Conservation (phyloP, 2,797 vertebrate genomes). For the Squalus acanthias region DNA sequence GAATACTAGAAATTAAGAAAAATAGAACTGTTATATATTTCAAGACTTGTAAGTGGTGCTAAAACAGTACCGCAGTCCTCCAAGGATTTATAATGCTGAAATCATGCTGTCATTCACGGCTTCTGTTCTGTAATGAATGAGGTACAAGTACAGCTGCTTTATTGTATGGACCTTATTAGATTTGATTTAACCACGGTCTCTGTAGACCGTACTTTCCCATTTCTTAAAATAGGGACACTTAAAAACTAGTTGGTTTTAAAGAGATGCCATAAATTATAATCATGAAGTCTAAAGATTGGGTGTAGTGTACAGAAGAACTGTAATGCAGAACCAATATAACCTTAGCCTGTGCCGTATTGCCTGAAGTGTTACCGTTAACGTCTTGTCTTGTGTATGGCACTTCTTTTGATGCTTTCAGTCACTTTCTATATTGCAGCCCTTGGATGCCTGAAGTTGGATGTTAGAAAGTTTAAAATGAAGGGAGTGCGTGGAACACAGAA, state of each 20-base stretch:
- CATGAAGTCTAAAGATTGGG: slow-evolving; percentile 8
- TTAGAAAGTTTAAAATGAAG: neutral
- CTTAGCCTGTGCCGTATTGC: neutral
- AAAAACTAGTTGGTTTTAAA: slow-evolving; percentile 3
- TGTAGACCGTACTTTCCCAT: neutral
- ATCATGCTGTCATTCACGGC: neutral
- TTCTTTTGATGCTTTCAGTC: neutral
- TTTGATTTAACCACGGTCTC: neutral
- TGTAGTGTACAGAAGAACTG: neutral
- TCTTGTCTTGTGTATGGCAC: neutral
- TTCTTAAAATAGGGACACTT: slow-evolving; percentile 19
- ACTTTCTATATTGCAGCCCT: neutral
- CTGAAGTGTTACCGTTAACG: neutral
- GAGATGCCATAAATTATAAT: neutral
- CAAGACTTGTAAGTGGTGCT: neutral
- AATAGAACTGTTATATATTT: neutral
- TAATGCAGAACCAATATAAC: neutral
- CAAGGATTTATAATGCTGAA: neutral
- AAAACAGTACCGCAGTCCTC: neutral
- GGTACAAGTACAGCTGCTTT: neutral
- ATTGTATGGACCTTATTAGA: neutral
- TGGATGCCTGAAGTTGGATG: neutral
- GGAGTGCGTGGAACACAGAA: neutral
- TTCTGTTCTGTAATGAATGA: slow-evolving; percentile 7
- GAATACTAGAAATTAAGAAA: neutral